A percentile compares a stretch with the other conserved stretches of the same genome.
Evolutionary conservation across 2,797 vertebrate species (phyloP).

Genomic region (Erithacus rubecula): DNA sequence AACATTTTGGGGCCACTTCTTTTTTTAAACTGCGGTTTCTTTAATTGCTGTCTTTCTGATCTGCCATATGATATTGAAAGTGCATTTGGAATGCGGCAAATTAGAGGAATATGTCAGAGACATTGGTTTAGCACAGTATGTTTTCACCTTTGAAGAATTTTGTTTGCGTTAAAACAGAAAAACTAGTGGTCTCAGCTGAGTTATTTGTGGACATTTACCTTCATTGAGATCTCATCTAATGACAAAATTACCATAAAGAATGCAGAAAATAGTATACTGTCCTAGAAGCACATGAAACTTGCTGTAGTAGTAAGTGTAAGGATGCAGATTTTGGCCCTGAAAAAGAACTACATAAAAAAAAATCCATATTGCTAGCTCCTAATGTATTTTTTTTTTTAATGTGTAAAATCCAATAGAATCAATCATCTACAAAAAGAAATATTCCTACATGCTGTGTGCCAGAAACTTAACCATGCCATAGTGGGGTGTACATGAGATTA

Average conservation of each 20-base stretch:
- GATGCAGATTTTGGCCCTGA: not conserved
- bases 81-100: not conserved
- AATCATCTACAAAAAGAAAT: not conserved
- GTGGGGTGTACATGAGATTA: not conserved
- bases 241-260: not conserved
- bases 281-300: not conserved
- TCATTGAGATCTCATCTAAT: not conserved
- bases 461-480: not conserved
- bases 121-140: not conserved
- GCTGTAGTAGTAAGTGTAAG: not conserved
- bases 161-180: not conserved
- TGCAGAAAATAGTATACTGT: not conserved
- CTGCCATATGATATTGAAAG: constrained; percentile 29
- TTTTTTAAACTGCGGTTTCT: not conserved
- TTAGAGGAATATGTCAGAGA: not conserved
- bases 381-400: not conserved
- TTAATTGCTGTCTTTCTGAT: constrained; percentile 10
- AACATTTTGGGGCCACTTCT: constrained; percentile 18
- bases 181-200: not conserved
- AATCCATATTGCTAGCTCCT: not conserved
- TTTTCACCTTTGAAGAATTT: not conserved
- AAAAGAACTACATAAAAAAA: not conserved
- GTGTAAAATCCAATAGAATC: not conserved
- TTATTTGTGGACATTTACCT: not conserved
- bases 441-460: not conserved